Conservation (phyloP, 2,113 vertebrate genomes). For the Nyctibius bracteatus region DNA sequence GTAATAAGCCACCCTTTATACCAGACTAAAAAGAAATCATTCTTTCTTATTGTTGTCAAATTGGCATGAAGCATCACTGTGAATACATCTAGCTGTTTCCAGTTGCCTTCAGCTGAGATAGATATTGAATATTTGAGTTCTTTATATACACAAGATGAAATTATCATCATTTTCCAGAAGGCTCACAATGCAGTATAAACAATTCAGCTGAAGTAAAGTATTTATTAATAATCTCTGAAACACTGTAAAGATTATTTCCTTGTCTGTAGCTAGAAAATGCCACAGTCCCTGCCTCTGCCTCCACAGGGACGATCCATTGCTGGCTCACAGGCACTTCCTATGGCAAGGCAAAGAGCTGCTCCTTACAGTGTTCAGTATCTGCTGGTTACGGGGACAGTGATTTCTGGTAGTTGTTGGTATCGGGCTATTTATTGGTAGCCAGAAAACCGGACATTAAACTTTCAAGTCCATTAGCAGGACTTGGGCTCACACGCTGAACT, state of each 20-base stretch:
- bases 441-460: background rate
- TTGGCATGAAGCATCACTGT: background rate
- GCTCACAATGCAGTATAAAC: background rate
- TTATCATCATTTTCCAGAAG: constrained; percentile 2
- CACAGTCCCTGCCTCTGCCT: background rate
- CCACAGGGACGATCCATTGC: background rate
- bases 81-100: background rate
- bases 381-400: background rate
- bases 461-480: background rate
- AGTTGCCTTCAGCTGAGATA: background rate
- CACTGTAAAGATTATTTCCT: background rate
- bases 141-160: constrained; percentile 11
- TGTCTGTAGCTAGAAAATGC: background rate
- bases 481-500: background rate
- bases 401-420: background rate
- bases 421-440: background rate
- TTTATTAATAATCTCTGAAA: constrained; percentile 15
- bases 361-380: background rate
- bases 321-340: background rate
- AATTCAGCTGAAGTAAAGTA: background rate
- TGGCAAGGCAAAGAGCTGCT: background rate
- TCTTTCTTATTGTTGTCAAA: constrained; percentile 16
- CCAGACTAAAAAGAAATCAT: constrained; percentile 12
- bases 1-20: constrained; percentile 25
- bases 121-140: background rate